phyloP scores from a whole-genome alignment of 2,888 invertebrate species.

The Drosophila seclusa region DNA sequence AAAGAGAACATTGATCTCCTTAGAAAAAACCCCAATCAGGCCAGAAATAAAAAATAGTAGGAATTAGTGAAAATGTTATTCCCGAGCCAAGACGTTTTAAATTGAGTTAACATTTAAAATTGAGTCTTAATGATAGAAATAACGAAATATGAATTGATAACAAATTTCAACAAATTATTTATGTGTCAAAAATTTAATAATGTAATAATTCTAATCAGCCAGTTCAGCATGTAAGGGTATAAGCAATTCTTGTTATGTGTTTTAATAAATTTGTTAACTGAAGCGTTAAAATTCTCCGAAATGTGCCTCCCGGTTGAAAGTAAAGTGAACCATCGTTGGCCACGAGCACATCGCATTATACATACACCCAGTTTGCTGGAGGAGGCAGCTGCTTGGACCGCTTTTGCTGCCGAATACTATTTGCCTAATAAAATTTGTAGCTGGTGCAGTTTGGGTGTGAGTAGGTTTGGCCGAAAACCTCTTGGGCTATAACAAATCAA shows the following conservation, averaged over 20 bases:
- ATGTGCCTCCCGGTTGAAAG: slow-evolving; percentile 22
- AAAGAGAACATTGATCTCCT: neutral
- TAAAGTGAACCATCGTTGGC: slow-evolving; percentile 39
- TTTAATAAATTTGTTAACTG: slow-evolving; percentile 58
- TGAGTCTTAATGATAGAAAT: neutral
- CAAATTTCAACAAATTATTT: neutral
- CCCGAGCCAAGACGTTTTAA: neutral
- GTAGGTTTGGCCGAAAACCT: slow-evolving; percentile 4
- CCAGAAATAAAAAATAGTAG: neutral
- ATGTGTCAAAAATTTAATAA: neutral
- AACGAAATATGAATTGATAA: neutral
- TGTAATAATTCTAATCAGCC: neutral
- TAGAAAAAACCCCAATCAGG: neutral
- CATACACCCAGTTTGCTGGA: slow-evolving; percentile 50
- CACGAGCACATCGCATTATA: slow-evolving; percentile 54
- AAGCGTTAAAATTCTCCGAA: slow-evolving; percentile 54
- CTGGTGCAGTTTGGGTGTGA: neutral
- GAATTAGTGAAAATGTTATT: neutral
- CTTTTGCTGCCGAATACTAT: slow-evolving; percentile 51
- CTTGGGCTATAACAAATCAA: slow-evolving; percentile 60
- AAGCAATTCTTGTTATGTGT: neutral
- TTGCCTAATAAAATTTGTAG: slow-evolving; percentile 58
- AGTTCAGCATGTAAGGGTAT: neutral
- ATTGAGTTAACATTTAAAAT: neutral
- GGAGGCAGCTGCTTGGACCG: slow-evolving; percentile 14